Evolutionary conservation across 2,888 invertebrate genomes (phyloP).

Genomic region (Arenicola marina): DNA sequence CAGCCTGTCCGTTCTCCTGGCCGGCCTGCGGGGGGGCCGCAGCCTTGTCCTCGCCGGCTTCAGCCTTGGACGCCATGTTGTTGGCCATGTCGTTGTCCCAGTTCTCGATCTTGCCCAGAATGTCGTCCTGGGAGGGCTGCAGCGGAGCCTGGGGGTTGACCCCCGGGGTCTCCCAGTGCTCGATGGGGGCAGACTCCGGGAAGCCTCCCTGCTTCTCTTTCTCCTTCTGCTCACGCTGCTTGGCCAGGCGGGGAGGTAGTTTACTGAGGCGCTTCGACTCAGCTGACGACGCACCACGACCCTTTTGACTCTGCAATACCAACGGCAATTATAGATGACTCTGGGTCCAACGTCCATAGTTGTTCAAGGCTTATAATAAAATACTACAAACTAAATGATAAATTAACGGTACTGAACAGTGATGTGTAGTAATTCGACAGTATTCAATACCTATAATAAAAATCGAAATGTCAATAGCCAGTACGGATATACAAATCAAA

Average conservation of each 20-base stretch:
- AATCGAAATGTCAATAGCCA: no score
- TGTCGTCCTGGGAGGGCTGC: conserved; percentile 3
- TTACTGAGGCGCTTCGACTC: conserved; percentile 67
- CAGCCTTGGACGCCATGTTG: conserved; percentile 42
- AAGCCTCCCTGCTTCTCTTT: conserved; percentile 38
- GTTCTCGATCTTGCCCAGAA: conserved; percentile 59
- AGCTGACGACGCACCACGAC: conserved; percentile 16
- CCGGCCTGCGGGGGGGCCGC: no score
- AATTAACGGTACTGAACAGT: no score
- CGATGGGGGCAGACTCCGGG: background rate
- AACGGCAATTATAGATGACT: no score
- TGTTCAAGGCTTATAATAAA: no score
- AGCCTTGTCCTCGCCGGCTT: no score
- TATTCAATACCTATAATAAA: no score
- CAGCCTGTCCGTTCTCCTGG: no score
- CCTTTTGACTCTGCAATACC: background rate
- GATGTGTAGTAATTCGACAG: no score
- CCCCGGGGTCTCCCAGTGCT: background rate
- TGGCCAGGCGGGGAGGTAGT: conserved; percentile 78
- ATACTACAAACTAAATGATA: no score
- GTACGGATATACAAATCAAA: no score
- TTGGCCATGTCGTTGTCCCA: conserved; percentile 61
- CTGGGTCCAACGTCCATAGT: no score
- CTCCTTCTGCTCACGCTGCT: conserved; percentile 70
- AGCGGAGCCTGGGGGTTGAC: background rate